Conservation (phyloP, 2,113 vertebrate genomes). For the Setophaga coronata region DNA sequence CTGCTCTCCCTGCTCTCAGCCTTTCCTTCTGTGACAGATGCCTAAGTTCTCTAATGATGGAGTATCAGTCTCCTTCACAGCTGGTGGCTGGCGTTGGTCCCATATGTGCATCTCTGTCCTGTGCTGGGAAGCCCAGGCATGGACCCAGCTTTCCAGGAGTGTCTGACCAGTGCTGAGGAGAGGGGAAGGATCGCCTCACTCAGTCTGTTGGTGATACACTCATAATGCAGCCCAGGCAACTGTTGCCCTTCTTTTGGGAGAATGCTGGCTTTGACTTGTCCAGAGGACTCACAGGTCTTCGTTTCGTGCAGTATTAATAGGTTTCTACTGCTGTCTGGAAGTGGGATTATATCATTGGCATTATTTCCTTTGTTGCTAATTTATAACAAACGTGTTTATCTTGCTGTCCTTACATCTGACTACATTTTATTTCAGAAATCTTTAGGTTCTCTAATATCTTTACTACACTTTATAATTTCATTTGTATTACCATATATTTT, state of each 20-base stretch:
- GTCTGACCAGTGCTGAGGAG: too few relatives aligned
- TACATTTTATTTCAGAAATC: background rate
- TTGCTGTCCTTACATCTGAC: background rate
- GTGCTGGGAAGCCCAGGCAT: background rate
- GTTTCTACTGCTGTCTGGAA: background rate
- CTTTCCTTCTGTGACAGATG: background rate
- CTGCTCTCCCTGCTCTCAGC: background rate
- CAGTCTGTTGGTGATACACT: background rate
- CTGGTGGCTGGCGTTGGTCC: rapidly evolving
- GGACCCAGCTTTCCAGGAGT: background rate
- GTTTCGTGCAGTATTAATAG: background rate
- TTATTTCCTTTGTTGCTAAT: background rate
- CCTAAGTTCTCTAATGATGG: background rate
- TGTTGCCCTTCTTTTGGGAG: background rate
- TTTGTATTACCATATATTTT: background rate
- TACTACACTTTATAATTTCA: background rate
- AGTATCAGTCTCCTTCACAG: background rate
- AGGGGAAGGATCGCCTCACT: background rate
- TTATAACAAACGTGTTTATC: background rate
- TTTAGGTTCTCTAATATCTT: background rate
- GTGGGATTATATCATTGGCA: background rate
- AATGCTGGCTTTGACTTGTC: background rate
- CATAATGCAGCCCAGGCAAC: background rate
- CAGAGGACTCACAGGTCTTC: background rate
- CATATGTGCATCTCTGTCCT: background rate